Evolutionary conservation across 2,888 invertebrate genomes (phyloP), one percentile per base, ranked within the genome.

Genomic region (Lithophane leautieri): DNA sequence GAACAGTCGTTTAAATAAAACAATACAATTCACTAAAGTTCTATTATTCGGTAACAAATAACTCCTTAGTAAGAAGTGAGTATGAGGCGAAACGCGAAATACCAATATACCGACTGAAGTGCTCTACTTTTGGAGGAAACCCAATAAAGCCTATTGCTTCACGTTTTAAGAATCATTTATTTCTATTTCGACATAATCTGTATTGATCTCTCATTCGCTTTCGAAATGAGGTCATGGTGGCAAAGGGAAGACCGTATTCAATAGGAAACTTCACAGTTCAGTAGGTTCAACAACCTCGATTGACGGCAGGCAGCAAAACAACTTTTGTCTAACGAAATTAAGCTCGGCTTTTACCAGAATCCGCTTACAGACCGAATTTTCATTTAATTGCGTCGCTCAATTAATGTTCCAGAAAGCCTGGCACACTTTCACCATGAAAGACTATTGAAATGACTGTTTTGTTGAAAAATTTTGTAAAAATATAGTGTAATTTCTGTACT

Each of bases 361-460:
- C n/a, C 25, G 34, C 14, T 12, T 50, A 28, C n/a, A 67, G 16
- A 25, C 19, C 28, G 14, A 60, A 54, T 40, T 52, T 47, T 47
- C 6, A 58, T 79, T 79, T 71, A 83, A 58, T 67, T 67, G 62
- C 34, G 50, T 54, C 47, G 22, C 14, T 4, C 9, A 42, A 82
- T 54, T 79, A 65, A 80, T 68, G 70, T 79, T 22, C 42, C 54
- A 19, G 69, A 61, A 65, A 70, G 47, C 50, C 19, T 71, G 81
- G 67, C 75, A 73, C 58, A 68, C 7, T 83, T 79, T 60, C 56
- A 2, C 19, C 44, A 63, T 70, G 34, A 81, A 61, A 71, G 52
- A 40, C 50, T n/a, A n/a, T n/a, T n/a, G n/a, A n/a, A n/a, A n/a
- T n/a, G n/a, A n/a, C n/a, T n/a, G n/a, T n/a, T n/a, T n/a, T n/a